Conservation (phyloP, 2,888 invertebrate genomes). For the Eucriotettix oculatus region DNA sequence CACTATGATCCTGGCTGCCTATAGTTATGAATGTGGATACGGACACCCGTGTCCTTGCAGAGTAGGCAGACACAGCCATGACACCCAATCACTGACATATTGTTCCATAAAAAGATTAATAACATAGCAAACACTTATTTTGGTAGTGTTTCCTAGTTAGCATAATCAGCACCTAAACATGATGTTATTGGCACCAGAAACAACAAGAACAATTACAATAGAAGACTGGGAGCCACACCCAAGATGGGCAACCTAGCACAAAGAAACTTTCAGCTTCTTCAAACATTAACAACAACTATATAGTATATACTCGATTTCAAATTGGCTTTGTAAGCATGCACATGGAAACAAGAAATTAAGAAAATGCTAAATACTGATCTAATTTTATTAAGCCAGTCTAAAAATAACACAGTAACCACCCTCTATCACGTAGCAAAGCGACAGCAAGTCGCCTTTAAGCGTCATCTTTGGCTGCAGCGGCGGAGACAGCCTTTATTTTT, state of each 20-base stretch:
- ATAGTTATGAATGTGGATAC: too few species aligned
- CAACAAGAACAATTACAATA: conserved; percentile 2
- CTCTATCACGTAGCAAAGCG: neutral
- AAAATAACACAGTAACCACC: neutral
- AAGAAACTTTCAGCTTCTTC: too few species aligned
- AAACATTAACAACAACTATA: too few species aligned
- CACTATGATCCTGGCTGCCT: conserved; percentile 27
- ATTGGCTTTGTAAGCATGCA: neutral
- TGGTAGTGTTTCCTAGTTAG: neutral
- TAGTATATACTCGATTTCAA: too few species aligned
- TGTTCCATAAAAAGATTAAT: too few species aligned
- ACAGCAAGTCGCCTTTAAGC: too few species aligned
- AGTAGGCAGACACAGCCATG: too few species aligned
- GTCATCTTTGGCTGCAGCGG: too few species aligned
- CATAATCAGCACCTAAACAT: neutral
- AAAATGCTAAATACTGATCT: neutral
- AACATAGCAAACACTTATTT: neutral
- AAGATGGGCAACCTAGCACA: neutral
- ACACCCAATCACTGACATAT: too few species aligned
- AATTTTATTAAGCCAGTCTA: conserved; percentile 1
- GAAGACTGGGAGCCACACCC: conserved; percentile 2
- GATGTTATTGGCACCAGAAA: conserved; percentile 1
- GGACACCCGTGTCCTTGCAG: too few species aligned
- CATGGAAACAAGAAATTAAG: neutral
- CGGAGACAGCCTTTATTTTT: too few species aligned